Evolutionary conservation across 2,797 vertebrate species (phyloP).

Genomic region (Cryptoprocta ferox): DNA sequence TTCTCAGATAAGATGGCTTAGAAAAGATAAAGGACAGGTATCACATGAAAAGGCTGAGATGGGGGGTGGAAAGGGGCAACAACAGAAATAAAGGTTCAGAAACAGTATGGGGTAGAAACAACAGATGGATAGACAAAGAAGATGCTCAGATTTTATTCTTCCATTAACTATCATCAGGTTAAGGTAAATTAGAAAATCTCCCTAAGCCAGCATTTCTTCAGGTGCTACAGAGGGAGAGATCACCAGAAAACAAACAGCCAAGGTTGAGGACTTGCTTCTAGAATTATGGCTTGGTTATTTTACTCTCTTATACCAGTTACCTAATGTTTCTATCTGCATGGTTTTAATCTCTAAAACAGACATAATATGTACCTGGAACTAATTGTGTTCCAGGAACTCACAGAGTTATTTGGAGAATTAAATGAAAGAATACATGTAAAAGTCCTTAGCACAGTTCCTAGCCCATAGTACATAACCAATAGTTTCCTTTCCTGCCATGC

Average conservation of each 20-base stretch:
- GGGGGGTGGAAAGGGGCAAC: not conserved
- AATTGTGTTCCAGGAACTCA: not conserved
- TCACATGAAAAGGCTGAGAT: not conserved
- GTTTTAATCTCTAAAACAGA: not conserved
- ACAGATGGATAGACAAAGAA: not conserved
- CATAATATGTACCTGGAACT: not conserved
- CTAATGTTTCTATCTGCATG: not conserved
- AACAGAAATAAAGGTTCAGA: not conserved
- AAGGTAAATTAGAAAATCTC: not conserved
- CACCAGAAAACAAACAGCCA: not conserved
- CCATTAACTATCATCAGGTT: not conserved
- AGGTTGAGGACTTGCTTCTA: not conserved
- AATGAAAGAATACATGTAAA: not conserved
- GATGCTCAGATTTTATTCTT: not conserved
- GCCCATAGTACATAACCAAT: not conserved
- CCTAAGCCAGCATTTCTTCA: not conserved
- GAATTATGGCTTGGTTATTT: not conserved
- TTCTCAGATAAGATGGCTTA: not conserved
- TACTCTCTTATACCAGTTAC: not conserved
- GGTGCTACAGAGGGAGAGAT: fast-evolving
- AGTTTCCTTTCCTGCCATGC: not conserved
- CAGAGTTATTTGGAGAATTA: not conserved
- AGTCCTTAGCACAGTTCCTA: not conserved
- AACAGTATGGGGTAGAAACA: not conserved
- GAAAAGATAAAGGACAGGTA: not conserved